phyloP scores from a whole-genome alignment of 2,113 vertebrate species.

The Oenanthe oenanthe region DNA sequence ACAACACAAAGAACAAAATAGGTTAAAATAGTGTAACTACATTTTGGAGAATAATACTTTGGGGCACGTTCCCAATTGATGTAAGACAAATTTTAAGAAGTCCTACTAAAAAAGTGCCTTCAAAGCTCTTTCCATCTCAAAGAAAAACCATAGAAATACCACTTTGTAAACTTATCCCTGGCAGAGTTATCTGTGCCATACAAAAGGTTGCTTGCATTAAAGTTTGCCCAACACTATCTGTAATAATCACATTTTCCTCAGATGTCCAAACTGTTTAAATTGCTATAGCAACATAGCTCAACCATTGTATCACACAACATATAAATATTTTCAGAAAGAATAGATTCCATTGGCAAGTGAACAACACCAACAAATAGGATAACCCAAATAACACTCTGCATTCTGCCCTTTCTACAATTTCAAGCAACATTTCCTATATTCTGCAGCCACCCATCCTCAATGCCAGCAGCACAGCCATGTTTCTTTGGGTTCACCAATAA shows the following conservation, averaged over 20 bases:
- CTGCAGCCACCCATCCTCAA: neutral
- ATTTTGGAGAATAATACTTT: neutral
- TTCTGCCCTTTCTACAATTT: neutral
- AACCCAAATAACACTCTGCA: neutral
- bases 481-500: neutral
- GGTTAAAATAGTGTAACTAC: neutral
- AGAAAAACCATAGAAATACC: neutral
- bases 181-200: neutral
- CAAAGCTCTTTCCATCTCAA: neutral
- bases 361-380: neutral
- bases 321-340: slow-evolving; percentile 1
- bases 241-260: slow-evolving; percentile 54
- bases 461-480: neutral
- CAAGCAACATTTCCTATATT: neutral
- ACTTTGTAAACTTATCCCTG: neutral
- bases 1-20: neutral
- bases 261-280: slow-evolving; percentile 18
- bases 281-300: slow-evolving; percentile 66
- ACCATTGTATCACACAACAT: neutral
- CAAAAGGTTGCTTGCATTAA: slow-evolving; percentile 12
- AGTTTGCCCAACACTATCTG: slow-evolving; percentile 44
- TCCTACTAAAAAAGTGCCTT: neutral
- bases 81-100: neutral
- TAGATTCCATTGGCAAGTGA: neutral
- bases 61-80: neutral